Percentiles rank a stretch among this genome's conserved stretches.
phyloP scores from a whole-genome alignment of 2,797 vertebrate species.

The Poecile montanus region DNA sequence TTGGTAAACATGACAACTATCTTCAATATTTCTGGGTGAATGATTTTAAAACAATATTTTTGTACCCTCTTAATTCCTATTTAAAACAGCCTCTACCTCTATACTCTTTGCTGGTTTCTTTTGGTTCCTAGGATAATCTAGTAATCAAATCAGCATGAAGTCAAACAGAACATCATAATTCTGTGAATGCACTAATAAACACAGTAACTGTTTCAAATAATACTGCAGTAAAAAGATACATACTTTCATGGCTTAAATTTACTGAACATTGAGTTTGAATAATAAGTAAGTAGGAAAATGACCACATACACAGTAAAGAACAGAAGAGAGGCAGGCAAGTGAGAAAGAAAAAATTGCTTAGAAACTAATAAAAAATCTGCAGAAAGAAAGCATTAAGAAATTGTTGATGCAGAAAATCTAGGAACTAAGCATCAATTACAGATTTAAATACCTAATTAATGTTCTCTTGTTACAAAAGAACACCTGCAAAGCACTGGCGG shows the following conservation, averaged over 20 bases:
- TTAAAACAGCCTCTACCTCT: neutral
- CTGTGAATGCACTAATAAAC: neutral
- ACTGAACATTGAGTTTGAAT: neutral
- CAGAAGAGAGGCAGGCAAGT: neutral
- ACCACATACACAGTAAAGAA: neutral
- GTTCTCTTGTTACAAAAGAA: slow-evolving; percentile 60
- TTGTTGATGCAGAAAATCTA: neutral
- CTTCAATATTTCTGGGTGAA: neutral
- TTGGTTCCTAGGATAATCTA: neutral
- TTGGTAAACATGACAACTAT: neutral
- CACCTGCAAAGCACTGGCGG: slow-evolving; percentile 53
- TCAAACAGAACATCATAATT: neutral
- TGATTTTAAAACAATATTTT: slow-evolving; percentile 1
- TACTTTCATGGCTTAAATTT: slow-evolving; percentile 2
- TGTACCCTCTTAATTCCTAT: neutral
- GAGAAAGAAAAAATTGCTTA: neutral
- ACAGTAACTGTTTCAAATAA: neutral
- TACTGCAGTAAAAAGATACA: neutral
- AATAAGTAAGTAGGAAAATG: slow-evolving; percentile 5
- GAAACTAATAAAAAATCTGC: neutral
- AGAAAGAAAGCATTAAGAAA: slow-evolving; percentile 27
- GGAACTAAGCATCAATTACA: slow-evolving; percentile 53
- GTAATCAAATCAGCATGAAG: neutral
- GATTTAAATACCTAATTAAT: slow-evolving; percentile 63
- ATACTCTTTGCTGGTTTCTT: neutral